phyloP scores from a whole-genome alignment of 2,113 vertebrate genomes.

The Elephantulus edwardii region DNA sequence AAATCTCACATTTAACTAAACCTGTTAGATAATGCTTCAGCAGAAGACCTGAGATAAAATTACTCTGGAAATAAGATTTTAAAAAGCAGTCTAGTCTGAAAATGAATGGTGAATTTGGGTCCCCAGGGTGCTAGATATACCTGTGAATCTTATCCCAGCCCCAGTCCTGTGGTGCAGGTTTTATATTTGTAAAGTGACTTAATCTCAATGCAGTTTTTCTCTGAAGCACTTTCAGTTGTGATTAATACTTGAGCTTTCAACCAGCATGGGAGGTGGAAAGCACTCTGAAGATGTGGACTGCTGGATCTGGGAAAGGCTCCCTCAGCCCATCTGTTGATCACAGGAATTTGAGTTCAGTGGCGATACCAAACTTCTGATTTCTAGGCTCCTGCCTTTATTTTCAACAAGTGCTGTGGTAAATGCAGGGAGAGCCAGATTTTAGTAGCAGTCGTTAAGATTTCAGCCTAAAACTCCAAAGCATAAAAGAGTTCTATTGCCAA shows the following conservation, averaged over 20 bases:
- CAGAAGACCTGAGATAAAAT: constrained; percentile 32
- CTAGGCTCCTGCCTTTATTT: not conserved
- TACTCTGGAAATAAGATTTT: not conserved
- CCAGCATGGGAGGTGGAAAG: rapidly evolving
- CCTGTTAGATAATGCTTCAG: not conserved
- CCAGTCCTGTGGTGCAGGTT: too few relatives aligned
- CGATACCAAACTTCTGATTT: not conserved
- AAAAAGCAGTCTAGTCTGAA: not conserved
- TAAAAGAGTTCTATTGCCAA: not conserved
- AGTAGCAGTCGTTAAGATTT: not conserved
- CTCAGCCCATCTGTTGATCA: not conserved
- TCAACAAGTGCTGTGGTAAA: not conserved
- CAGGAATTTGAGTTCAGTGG: not conserved
- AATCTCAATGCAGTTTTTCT: not conserved
- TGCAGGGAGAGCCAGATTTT: not conserved
- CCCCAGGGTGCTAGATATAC: not conserved
- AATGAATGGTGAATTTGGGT: not conserved
- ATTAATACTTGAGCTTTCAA: not conserved
- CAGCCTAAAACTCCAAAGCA: not conserved
- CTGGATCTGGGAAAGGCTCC: not conserved
- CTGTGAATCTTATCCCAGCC: not conserved
- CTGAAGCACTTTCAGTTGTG: not conserved
- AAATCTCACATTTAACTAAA: constrained; percentile 50
- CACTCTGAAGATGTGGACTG: not conserved
- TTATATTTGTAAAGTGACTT: not conserved